These are phyloP conservation scores for Mobula hypostoma DNA, from an alignment of 2,113 vertebrate species.

Conservation along the genomic window DNA sequence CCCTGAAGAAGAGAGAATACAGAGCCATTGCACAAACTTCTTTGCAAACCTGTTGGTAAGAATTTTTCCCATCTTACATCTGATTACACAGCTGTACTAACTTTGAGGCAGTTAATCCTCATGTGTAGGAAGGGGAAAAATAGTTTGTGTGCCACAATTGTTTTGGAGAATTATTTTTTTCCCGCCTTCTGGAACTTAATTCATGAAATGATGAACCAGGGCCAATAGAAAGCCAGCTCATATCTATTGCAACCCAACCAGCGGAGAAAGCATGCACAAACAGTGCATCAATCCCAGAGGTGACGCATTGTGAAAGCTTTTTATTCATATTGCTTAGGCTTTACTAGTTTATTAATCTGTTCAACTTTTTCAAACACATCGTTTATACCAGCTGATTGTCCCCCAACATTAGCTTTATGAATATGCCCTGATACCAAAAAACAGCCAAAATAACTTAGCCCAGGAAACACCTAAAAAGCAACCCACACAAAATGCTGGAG, in stretches of 20 bases:
- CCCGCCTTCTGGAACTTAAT: not conserved
- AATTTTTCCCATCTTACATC: not conserved
- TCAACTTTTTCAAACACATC: conserved; percentile 4
- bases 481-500: too few species aligned
- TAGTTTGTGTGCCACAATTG: not conserved
- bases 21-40: too few species aligned
- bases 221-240: not conserved
- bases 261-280: not conserved
- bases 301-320: not conserved
- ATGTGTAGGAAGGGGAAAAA: not conserved
- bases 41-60: not conserved
- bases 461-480: not conserved
- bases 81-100: not conserved
- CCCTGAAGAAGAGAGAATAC: too few species aligned
- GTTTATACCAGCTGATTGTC: not conserved
- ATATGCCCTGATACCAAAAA: conserved; percentile 6
- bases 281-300: not conserved
- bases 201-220: not conserved
- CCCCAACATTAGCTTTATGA: not conserved
- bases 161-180: not conserved
- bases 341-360: conserved; percentile 13
- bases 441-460: not conserved
- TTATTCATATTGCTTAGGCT: not conserved
- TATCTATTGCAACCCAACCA: not conserved
- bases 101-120: not conserved